Evolutionary conservation across 2,888 invertebrate genomes (phyloP).

Genomic region (Ichneumoninae sp.): DNA sequence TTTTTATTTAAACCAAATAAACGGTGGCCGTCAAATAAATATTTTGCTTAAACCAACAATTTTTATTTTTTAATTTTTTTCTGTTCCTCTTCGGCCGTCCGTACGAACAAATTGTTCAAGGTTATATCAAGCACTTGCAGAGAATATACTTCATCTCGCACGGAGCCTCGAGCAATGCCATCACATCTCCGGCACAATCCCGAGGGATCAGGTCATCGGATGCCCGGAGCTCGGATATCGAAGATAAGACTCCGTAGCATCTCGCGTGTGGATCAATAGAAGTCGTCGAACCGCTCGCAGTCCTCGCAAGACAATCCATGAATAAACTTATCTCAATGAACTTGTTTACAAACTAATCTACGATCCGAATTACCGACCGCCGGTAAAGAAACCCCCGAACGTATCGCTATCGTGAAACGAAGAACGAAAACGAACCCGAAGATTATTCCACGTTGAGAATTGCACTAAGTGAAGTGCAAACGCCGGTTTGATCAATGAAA

Average conservation of each 20-base stretch:
- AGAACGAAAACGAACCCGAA: background rate
- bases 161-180: background rate
- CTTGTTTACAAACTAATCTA: background rate
- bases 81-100: too few species aligned
- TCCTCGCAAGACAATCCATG: background rate
- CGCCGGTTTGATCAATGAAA: constrained; percentile 17
- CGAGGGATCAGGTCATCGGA: background rate
- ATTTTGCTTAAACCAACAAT: too few species aligned
- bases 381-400: background rate
- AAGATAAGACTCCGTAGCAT: background rate
- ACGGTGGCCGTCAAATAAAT: too few species aligned
- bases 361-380: background rate
- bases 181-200: background rate
- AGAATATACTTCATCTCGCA: background rate
- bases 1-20: too few species aligned
- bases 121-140: background rate
- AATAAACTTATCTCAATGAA: background rate
- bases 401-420: background rate
- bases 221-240: background rate
- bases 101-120: background rate
- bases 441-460: background rate
- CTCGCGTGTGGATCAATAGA: background rate
- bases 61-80: too few species aligned
- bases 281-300: background rate
- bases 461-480: background rate